Base-by-base conservation (phyloP, 2,797 vertebrate species). In the Silurus aristotelis region DNA sequence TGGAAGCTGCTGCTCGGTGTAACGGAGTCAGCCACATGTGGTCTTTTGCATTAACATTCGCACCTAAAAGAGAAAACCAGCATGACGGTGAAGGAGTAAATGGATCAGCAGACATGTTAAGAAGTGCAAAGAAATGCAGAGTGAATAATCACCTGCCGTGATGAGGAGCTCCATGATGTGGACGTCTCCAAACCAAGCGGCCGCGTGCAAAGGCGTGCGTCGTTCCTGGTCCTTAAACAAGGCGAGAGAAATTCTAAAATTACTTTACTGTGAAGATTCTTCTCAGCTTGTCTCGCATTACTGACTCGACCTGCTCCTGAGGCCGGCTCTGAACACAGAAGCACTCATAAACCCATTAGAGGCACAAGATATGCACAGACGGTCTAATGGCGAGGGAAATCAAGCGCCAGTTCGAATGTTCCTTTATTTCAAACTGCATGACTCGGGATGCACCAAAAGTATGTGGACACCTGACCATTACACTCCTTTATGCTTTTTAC, bases 21-120 rank as follows among this genome's bases (percentile, higher is more conserved):
- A 99, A 93, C 8, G 98, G 98, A 55, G 97, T 99, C 90, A 99
- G 96, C 98, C 98, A 99, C 80, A 97, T 92, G 83, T 97, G 97
- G 94, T 99, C 98, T 96, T 99, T 99, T 79, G 97, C 97, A 68
- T 99, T 99, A 86, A 99, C 96, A 83, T 97, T 98, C 96, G 98
- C 98, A 96, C 98, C 98, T 99, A 91, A 38, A 19, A 25, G 10
- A 43, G 6, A 81, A 12, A 58, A 61, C 0, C 14, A 10, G 25
- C 15, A 66, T n/a, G 31, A 12, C 1, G 13, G 6, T 7, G 38
- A 22, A 5, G 13, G 52, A 25, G 31, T 27, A 6, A 38, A 63
- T 13, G 55, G 1, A 1, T 17, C 6, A n/a, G 1, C 1, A 20
- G 2, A 1, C 22, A 75, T 13, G 13, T 13, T 56, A 31, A 83